These are phyloP conservation scores for Cebus imitator DNA, from an alignment of 2,113 vertebrate genomes.

Conservation along the genomic window DNA sequence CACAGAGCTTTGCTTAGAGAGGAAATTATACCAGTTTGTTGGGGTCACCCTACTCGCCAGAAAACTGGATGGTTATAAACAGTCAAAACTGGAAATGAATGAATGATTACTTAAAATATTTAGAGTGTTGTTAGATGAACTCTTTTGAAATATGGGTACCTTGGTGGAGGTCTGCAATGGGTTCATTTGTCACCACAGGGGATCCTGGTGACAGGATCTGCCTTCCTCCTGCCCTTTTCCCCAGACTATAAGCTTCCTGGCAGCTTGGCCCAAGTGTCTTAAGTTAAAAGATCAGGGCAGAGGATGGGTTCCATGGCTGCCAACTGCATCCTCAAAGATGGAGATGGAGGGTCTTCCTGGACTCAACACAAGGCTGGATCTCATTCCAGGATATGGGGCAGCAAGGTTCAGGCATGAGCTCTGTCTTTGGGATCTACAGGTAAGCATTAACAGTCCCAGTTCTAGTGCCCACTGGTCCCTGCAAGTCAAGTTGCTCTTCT, in stretches of 20 bases:
- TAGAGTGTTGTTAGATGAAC: background rate
- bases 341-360: background rate
- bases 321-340: background rate
- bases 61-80: slow-evolving; percentile 16
- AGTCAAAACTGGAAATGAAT: background rate
- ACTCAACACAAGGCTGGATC: background rate
- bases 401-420: background rate
- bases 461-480: background rate
- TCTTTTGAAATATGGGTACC: background rate
- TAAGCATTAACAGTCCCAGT: background rate
- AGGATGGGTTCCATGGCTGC: background rate
- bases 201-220: background rate
- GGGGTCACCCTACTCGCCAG: background rate
- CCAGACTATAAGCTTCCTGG: background rate
- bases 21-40: background rate
- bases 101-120: background rate
- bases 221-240: background rate
- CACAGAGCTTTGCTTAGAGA: background rate
- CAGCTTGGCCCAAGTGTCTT: background rate
- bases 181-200: background rate
- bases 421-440: background rate
- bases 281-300: background rate
- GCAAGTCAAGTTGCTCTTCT: background rate
- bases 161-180: background rate
- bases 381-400: background rate